Conservation (phyloP, 2,113 vertebrate genomes). For the Cyanoderma ruficeps region DNA sequence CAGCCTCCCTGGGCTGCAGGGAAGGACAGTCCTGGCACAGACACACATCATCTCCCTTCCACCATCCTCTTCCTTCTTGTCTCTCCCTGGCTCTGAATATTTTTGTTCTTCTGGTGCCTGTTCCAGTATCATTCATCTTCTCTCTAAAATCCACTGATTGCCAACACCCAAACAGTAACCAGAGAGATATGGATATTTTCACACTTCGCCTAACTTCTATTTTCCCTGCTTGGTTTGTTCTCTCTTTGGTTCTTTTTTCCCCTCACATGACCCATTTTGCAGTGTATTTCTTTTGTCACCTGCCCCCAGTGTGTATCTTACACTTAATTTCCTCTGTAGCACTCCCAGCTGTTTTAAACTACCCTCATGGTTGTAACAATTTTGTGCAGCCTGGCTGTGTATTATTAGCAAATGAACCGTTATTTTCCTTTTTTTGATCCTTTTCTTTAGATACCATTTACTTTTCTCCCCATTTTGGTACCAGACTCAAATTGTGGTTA, state of each 20-base stretch:
- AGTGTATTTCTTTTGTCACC: neutral
- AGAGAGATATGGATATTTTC: neutral
- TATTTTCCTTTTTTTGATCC: neutral
- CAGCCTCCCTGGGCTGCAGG: neutral
- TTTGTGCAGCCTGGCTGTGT: neutral
- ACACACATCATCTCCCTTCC: neutral
- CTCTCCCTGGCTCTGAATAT: neutral
- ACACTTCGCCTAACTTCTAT: neutral
- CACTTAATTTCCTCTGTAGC: neutral
- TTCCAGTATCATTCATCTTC: neutral
- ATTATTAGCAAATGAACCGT: neutral
- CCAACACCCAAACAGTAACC: neutral
- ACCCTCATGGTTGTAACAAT: neutral
- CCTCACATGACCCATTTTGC: neutral
- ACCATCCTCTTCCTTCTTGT: neutral
- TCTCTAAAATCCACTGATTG: neutral
- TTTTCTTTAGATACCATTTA: neutral
- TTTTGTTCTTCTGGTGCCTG: neutral
- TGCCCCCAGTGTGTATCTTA: neutral
- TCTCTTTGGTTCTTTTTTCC: neutral
- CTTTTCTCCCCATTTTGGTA: neutral
- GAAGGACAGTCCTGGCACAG: accelerated
- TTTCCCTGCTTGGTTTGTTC: neutral
- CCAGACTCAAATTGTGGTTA: neutral
- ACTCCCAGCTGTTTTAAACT: neutral